phyloP scores from a whole-genome alignment of 2,888 invertebrate species.

The Halictus quadricinctus region DNA sequence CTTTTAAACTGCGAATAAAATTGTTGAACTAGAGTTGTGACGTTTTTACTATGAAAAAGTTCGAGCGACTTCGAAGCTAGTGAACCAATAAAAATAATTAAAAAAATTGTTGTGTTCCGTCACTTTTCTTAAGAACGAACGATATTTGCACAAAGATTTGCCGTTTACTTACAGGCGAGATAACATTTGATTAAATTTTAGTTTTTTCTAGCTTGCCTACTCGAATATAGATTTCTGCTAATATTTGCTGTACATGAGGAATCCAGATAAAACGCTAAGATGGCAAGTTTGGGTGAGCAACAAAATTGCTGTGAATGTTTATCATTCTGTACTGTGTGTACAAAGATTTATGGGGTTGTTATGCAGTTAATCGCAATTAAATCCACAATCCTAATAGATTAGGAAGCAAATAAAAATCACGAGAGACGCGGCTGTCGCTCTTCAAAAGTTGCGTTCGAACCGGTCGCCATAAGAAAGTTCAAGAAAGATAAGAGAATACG shows the following conservation, averaged over 20 bases:
- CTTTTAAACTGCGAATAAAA: no score
- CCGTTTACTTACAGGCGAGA: not conserved
- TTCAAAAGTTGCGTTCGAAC: not conserved
- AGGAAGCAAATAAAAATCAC: not conserved
- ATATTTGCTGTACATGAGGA: not conserved
- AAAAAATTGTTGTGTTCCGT: no score
- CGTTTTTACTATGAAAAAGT: no score
- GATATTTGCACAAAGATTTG: no score
- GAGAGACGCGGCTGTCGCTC: not conserved
- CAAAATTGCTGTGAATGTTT: not conserved
- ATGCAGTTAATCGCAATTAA: not conserved
- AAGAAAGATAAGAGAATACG: not conserved
- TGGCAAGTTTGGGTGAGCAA: not conserved
- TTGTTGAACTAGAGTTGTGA: no score
- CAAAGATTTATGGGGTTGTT: not conserved
- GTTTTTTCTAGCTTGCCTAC: not conserved
- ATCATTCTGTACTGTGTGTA: not conserved
- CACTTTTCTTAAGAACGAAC: no score
- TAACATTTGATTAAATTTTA: not conserved
- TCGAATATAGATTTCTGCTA: not conserved
- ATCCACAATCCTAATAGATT: not conserved
- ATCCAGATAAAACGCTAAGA: not conserved
- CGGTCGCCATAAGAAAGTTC: not conserved
- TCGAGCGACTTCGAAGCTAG: no score
- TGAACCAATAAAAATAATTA: no score